Evolutionary conservation across 2,113 vertebrate species (phyloP).

Genomic region (Sturnira hondurensis): DNA sequence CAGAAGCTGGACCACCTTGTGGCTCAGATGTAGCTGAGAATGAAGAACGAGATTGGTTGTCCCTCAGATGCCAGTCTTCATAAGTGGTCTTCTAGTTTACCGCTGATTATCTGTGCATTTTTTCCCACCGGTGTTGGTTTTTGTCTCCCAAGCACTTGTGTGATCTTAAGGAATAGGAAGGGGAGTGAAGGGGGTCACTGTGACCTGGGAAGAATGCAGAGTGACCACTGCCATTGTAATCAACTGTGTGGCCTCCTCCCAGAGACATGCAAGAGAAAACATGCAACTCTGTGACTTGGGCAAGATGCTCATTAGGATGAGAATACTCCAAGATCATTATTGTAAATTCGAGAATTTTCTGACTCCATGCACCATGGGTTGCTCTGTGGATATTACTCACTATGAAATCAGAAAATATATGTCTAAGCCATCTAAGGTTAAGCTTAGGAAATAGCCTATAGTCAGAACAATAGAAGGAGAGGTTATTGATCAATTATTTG

Average conservation of each 20-base stretch:
- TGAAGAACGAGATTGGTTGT: not conserved
- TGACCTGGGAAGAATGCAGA: not conserved
- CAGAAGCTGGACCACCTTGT: not conserved
- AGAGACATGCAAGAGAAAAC: not conserved
- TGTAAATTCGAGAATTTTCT: conserved; percentile 22
- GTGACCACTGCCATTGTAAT: not conserved
- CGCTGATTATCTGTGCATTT: not conserved
- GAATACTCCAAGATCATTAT: not conserved
- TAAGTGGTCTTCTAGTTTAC: not conserved
- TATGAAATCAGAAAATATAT: not conserved
- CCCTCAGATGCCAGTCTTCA: not conserved
- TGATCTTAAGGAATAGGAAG: not conserved
- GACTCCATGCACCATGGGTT: not conserved
- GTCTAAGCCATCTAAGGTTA: not conserved
- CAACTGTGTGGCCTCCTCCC: not conserved
- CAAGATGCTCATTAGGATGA: not conserved
- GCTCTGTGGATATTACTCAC: not conserved
- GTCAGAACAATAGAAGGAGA: not conserved
- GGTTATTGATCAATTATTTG: not conserved
- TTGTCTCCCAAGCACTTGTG: not conserved
- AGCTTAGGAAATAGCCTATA: not conserved
- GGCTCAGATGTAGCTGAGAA: not conserved
- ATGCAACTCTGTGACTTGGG: not conserved
- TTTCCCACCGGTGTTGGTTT: not conserved
- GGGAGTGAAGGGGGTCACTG: not conserved